Base-by-base conservation (phyloP, 2,888 invertebrate genomes). In the Rosalia funebris region DNA sequence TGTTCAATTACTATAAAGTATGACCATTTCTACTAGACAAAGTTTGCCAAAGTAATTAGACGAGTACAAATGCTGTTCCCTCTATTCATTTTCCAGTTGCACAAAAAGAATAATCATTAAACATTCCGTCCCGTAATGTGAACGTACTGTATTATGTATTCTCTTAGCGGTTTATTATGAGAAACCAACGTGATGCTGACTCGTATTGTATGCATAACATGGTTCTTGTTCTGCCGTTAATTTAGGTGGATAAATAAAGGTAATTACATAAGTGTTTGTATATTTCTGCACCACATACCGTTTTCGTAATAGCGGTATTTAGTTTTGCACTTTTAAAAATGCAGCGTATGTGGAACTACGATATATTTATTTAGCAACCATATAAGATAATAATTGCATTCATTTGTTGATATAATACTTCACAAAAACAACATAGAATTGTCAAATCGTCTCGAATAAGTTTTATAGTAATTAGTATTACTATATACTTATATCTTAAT, bases 191-290 rank as follows among this genome's bases (percentile, higher is more conserved):
- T 57, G 17, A 53, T 47, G 41, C 17, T 34, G 31, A 48, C 16
- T 55, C 25, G 45, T 20, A 41, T n/a, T 39, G 55, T 61, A 52
- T 57, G 56, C 56, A 46, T 57, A 61, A 54, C 61, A 42, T 39
- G 41, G 45, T 44, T 48, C 16, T 36, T 53, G 25, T 44, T 45
- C 15, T 44, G 48, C 62, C 62, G 57, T 62, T 62, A 54, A 54
- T 45, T 55, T 25, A 47, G 57, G 47, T 57, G 48, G 41, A 53
- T 54, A 50, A 57, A 52, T 52, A 52, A 52, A 41, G 50, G 19
- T 14, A 37, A 50, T 52, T 52, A 16, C 31, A 25, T 25, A 52
- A 52, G 39, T 41, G 52, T 52, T 39, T 42, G 16, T 34, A 34
- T 25, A 25, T 25, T 25, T 34, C 34, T 34, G 34, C 34, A 34